Conservation (phyloP, 2,797 vertebrate genomes). For the Hemibagrus guttatus region DNA sequence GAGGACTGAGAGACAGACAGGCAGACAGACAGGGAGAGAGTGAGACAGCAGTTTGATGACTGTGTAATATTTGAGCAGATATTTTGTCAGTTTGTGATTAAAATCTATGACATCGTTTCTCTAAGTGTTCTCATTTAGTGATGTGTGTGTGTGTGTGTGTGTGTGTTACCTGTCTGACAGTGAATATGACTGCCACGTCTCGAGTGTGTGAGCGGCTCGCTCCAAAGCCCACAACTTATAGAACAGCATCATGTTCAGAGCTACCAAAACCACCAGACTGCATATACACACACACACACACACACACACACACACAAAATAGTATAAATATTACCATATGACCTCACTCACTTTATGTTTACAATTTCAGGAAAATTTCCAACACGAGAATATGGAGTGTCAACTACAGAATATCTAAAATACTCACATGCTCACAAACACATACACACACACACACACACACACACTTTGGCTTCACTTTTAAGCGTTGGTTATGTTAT, state of each 20-base stretch:
- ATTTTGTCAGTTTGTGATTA: not conserved
- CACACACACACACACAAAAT: conserved; percentile 7
- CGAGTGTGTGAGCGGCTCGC: conserved; percentile 84
- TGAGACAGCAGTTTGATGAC: not conserved
- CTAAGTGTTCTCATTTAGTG: not conserved
- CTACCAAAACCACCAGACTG: conserved; percentile 85
- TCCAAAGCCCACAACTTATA: conserved; percentile 91
- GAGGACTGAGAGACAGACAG: conserved; percentile 69
- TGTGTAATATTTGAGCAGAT: not conserved
- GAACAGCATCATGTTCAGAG: conserved; percentile 89
- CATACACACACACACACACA: no score
- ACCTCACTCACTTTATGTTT: not conserved
- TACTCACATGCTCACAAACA: no score
- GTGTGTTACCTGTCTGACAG: conserved; percentile 79
- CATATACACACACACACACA: conserved; percentile 41
- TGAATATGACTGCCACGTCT: conserved; percentile 89
- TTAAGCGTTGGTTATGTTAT: not conserved
- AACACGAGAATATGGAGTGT: not conserved
- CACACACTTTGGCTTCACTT: not conserved
- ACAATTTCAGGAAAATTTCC: not conserved
- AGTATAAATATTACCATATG: not conserved
- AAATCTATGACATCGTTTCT: not conserved
- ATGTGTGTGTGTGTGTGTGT: not conserved
- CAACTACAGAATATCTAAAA: not conserved
- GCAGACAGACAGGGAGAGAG: not conserved